Percentiles rank a stretch among this genome's conserved stretches.
phyloP scores from a whole-genome alignment of 2,113 vertebrate genomes.

The Callorhinus ursinus region DNA sequence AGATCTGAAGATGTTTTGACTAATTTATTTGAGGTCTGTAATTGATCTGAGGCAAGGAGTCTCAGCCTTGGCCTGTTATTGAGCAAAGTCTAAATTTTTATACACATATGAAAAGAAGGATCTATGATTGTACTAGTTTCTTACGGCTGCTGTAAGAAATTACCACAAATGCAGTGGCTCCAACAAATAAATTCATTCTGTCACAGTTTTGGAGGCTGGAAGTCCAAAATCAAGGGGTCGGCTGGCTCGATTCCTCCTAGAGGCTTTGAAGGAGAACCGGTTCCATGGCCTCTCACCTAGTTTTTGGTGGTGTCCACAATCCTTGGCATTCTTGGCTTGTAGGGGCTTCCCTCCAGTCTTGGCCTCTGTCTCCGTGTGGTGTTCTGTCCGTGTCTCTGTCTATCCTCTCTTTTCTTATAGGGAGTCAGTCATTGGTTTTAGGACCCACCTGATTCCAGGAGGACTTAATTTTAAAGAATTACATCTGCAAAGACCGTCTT shows the following conservation, averaged over 20 bases:
- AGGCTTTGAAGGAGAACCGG: neutral
- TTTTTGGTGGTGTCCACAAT: neutral
- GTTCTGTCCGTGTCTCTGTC: neutral
- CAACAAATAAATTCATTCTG: neutral
- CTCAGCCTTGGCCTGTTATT: neutral
- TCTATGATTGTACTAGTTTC: neutral
- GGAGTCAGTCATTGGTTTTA: neutral
- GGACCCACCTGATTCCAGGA: neutral
- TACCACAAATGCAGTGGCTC: neutral
- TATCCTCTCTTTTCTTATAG: neutral
- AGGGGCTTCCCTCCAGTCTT: neutral
- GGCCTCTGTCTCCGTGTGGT: neutral
- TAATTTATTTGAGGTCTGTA: constrained; percentile 11
- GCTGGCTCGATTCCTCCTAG: neutral
- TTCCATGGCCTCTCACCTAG: rapidly evolving
- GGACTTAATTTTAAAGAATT: neutral
- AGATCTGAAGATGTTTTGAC: constrained; percentile 20
- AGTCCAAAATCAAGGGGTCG: neutral
- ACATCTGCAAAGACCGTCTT: neutral
- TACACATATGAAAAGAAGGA: neutral
- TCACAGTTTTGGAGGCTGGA: neutral
- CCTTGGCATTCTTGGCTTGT: neutral
- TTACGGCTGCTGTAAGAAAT: neutral
- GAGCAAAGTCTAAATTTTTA: neutral
- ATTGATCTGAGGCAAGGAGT: constrained; percentile 5